Percentiles rank a stretch among this genome's conserved stretches.
These are phyloP conservation scores for Pollachius pollachius DNA, from an alignment of 2,113 vertebrate genomes.

Conservation along the genomic window DNA sequence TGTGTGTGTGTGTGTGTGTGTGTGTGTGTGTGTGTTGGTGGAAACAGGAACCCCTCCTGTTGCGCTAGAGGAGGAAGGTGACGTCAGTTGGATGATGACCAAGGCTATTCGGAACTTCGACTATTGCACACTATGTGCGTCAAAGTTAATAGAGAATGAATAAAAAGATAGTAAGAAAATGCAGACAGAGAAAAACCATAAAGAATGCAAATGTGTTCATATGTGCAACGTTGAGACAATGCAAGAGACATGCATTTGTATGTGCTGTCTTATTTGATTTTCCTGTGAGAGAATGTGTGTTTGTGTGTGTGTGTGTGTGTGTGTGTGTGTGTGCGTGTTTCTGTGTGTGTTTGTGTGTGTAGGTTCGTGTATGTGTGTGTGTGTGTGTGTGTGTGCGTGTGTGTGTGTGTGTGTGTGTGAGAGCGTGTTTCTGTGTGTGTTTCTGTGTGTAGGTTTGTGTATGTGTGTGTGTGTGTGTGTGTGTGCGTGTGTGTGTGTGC, in stretches of 20 bases:
- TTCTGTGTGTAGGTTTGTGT: background rate
- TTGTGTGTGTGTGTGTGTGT: constrained; percentile 71
- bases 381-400: background rate
- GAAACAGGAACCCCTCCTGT: constrained; percentile 79
- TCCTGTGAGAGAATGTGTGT: background rate
- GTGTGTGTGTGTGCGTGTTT: constrained; percentile 49
- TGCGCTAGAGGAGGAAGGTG: constrained; percentile 81
- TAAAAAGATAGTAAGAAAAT: no score
- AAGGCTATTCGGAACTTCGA: constrained; percentile 49
- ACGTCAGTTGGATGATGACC: constrained; percentile 71
- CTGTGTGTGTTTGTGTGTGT: constrained; percentile 1
- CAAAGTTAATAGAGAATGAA: no score
- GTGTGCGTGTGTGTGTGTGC: background rate
- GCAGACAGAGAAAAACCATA: no score
- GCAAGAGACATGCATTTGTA: no score
- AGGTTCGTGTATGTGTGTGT: background rate
- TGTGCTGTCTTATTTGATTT: no score
- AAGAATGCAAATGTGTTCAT: no score
- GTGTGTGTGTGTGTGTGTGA: constrained; percentile 23
- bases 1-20: constrained; percentile 10
- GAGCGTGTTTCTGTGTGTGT: constrained; percentile 11
- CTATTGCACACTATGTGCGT: constrained; percentile 32
- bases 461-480: background rate
- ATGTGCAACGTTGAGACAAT: no score
- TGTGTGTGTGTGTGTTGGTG: constrained; percentile 32